Base-by-base conservation (phyloP, 2,797 vertebrate genomes). In the Ataeniobius toweri region DNA sequence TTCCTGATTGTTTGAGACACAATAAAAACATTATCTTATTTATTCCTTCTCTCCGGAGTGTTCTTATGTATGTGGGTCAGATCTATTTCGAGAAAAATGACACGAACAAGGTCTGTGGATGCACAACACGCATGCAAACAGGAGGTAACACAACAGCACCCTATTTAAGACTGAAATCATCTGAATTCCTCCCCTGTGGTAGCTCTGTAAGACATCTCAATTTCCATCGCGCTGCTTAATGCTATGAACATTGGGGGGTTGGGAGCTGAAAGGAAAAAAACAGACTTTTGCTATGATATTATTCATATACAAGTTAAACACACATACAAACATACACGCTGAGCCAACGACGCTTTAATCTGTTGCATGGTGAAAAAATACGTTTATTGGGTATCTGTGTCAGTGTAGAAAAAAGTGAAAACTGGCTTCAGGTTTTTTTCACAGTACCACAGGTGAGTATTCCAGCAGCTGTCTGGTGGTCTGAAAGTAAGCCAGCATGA, bases 321-420 rank as follows among this genome's bases (percentile, higher is more conserved):
- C 65, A 88, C 61, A 89, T 85, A 91, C 83, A 86, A 75, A 69
- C 26, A 68, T 24, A 73, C 70, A 74, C 48, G 58, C 71, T 9
- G 73, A 85, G 78, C 84, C 91, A 92, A 92, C 83, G 87, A 91
- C 48, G 83, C 79, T 84, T 76, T 86, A 78, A 86, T 89, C 80
- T 67, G 77, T 86, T 90, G 89, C 91, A 93, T 95, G 95, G 93
- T 95, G 94, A 94, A 95, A 95, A 95, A 96, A 95, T 94, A 95
- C 94, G 95, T 96, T 94, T 95, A 95, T 96, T 95, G 93, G 94
- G 67, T 94, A 95, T 95, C 90, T 91, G 93, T 94, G 94, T 91
- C 91, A 92, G 94, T 94, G 95, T 95, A 94, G 88, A 94, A 95
- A 94, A 94, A 90, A 90, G 86, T 89, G 90, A 94, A 91, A 94